Percentiles rank a stretch among this genome's conserved stretches.
These are phyloP conservation scores for Gymnorhina tibicen DNA, from an alignment of 2,113 vertebrate genomes.

Conservation along the genomic window DNA sequence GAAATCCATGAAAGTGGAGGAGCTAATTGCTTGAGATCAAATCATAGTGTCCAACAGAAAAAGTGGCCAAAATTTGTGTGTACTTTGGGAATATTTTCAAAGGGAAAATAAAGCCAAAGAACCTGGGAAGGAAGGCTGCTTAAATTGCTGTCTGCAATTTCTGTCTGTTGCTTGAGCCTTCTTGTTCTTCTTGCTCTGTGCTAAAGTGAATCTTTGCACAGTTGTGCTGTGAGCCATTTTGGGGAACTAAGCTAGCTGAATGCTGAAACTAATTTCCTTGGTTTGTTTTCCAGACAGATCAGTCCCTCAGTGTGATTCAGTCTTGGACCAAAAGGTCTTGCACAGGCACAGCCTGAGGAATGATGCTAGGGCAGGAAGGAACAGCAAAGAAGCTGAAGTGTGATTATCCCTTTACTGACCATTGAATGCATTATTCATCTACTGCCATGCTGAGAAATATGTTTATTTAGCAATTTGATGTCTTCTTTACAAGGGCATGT, in stretches of 20 bases:
- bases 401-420: background rate
- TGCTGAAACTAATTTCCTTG: background rate
- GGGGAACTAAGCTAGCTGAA: background rate
- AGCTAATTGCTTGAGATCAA: background rate
- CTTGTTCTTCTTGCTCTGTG: background rate
- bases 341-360: background rate
- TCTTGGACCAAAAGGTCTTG: background rate
- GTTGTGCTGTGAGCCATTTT: background rate
- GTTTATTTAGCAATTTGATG: background rate
- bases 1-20: background rate
- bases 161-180: background rate
- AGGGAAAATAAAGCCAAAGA: background rate
- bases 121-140: background rate
- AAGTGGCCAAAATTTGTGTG: background rate
- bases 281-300: background rate
- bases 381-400: background rate
- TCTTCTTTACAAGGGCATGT: background rate
- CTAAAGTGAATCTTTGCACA: background rate
- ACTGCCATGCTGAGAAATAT: background rate
- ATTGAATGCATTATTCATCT: background rate
- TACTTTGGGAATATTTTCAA: background rate
- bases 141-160: background rate
- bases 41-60: background rate
- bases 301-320: background rate
- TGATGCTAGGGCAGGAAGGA: background rate